Conservation (phyloP, 2,797 vertebrate genomes). For the Okamejei kenojei region DNA sequence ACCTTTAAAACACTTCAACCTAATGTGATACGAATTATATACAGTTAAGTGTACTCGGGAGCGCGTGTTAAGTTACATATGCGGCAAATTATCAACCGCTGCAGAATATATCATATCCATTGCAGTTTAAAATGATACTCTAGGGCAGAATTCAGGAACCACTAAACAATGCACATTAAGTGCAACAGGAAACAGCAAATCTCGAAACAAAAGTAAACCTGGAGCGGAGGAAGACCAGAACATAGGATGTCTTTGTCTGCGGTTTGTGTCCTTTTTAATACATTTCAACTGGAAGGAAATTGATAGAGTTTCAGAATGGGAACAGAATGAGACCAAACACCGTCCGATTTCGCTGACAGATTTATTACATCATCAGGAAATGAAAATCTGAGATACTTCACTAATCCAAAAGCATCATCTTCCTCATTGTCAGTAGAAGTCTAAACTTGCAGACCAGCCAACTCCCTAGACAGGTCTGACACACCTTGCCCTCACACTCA, state of each 20-base stretch:
- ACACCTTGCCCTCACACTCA: neutral
- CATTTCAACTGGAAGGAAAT: neutral
- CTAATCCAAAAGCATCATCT: neutral
- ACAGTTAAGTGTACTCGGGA: neutral
- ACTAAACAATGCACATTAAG: neutral
- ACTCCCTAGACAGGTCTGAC: slow-evolving; percentile 8
- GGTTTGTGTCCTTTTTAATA: neutral
- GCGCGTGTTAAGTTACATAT: neutral
- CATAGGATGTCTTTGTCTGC: neutral
- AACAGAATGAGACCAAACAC: neutral
- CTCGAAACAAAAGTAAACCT: neutral
- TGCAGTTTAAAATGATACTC: neutral
- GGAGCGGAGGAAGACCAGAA: neutral
- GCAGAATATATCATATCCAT: neutral
- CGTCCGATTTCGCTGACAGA: neutral
- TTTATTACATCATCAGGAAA: slow-evolving; percentile 1
- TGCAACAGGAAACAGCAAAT: neutral
- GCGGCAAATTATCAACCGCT: neutral
- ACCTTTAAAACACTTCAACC: neutral
- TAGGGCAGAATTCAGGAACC: neutral
- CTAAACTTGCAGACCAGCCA: neutral
- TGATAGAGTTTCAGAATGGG: neutral
- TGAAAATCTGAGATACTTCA: neutral
- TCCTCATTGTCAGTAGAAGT: neutral
- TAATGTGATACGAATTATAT: neutral